Base-by-base conservation (phyloP, 2,113 vertebrate genomes). In the Ctenomys sociabilis region DNA sequence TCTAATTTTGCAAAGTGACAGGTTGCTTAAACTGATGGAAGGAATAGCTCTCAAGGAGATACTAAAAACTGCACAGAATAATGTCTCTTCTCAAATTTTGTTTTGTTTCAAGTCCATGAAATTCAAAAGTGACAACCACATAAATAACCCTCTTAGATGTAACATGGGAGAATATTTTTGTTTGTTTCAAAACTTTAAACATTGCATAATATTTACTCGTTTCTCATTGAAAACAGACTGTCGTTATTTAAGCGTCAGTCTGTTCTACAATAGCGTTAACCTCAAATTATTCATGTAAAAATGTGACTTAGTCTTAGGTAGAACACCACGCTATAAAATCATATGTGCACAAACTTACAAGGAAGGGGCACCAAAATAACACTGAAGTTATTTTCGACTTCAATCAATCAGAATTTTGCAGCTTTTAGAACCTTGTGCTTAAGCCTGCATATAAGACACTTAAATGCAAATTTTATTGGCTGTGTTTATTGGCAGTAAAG, bases 1-100 rank as follows among this genome's bases (percentile, higher is more conserved):
- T 96, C 66, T 93, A 97, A 10, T 91, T 96, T 96, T 57, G 57
- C 49, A 94, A 97, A 97, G 85, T 95, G 90, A 97, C 86, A 93
- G 68, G 91, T 97, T 83, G 73, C 91, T 91, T 96, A 96, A 98
- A 96, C 37, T n/a, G 9, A 26, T 14, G 0, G 45, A 78, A 98
- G 70, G 78, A 80, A 30, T 7, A 2, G 28, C 30, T 95, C 94
- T 45, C 14, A 95, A 97, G 94, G 90, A 92, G 89, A 88, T 75
- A 93, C 26, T 80, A 85, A 70, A 17, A 83, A 68, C 73, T 72
- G 21, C 32, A 63, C 35, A 80, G 59, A 87, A 95, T 85, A 91
- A 49, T 66, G 88, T 32, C 35, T 54, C 3, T 88, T 85, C 16
- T 13, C 35, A 82, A 72, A 14, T 80, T 84, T 43, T 73, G 11